phyloP scores from a whole-genome alignment of 2,888 invertebrate genomes.

The Platycnemis pennipes region DNA sequence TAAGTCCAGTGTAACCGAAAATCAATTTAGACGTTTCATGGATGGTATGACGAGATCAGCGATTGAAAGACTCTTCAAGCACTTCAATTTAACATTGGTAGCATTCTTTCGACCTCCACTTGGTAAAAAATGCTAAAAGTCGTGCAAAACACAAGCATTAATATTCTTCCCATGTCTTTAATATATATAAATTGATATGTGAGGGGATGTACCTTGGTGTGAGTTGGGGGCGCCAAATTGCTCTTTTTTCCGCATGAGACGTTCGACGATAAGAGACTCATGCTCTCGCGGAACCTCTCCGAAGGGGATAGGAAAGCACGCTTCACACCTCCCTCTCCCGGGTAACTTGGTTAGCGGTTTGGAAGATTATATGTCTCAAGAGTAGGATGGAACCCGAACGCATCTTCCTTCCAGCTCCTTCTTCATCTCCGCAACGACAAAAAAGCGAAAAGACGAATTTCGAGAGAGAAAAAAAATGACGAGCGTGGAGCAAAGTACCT shows the following conservation, averaged over 20 bases:
- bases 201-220: not conserved
- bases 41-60: no score
- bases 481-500: not conserved
- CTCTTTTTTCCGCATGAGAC: not conserved
- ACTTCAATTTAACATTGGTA: no score
- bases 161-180: not conserved
- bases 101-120: no score
- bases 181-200: not conserved
- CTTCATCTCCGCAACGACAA: not conserved
- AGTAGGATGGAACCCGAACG: no score
- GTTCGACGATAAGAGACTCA: not conserved
- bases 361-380: not conserved
- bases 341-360: not conserved
- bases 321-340: not conserved
- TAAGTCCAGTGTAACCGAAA: no score
- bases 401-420: no score
- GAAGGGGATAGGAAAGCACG: not conserved
- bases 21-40: no score
- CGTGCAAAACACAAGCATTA: not conserved
- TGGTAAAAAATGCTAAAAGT: no score
- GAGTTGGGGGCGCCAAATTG: not conserved
- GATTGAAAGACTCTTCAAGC: no score
- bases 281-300: not conserved
- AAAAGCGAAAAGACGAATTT: slow-evolving; percentile 65
- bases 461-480: not conserved